Evolutionary conservation across 2,888 invertebrate genomes (phyloP).

Genomic region (Criorhina ranunculi): DNA sequence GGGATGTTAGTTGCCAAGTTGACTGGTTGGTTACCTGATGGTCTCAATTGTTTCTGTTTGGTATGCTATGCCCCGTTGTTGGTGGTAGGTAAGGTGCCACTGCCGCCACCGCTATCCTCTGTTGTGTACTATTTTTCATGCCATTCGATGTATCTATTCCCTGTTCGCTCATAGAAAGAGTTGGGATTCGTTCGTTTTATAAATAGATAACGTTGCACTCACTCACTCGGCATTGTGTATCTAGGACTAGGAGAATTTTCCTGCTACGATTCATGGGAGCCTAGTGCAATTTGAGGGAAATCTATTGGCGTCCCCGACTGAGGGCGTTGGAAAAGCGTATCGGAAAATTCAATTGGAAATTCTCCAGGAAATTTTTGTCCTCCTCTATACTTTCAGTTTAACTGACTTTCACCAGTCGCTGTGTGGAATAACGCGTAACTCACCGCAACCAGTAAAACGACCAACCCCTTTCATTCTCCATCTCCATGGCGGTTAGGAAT

Average conservation of each 20-base stretch:
- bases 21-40: slow-evolving; percentile 27
- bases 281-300: slow-evolving; percentile 74
- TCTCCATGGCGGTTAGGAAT: not conserved
- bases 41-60: slow-evolving; percentile 28
- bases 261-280: slow-evolving; percentile 69
- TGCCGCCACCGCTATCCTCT: not conserved
- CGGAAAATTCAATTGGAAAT: slow-evolving; percentile 65
- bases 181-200: slow-evolving; percentile 42
- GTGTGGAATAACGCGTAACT: not conserved
- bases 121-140: slow-evolving; percentile 16
- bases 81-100: slow-evolving; percentile 18
- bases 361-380: slow-evolving; percentile 63
- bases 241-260: slow-evolving; percentile 68
- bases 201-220: slow-evolving; percentile 69
- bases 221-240: slow-evolving; percentile 13
- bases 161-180: slow-evolving; percentile 42
- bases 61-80: slow-evolving; percentile 7
- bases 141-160: slow-evolving; percentile 58
- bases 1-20: slow-evolving; percentile 43
- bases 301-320: slow-evolving; percentile 74
- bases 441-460: slow-evolving; percentile 5
- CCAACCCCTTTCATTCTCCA: slow-evolving; percentile 73
- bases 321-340: slow-evolving; percentile 72
- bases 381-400: slow-evolving; percentile 39
- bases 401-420: slow-evolving; percentile 66